Evolutionary conservation across 2,888 invertebrate species (phyloP), one percentile per base, ranked within the genome.

Genomic region (Drosophila sordidapex): DNA sequence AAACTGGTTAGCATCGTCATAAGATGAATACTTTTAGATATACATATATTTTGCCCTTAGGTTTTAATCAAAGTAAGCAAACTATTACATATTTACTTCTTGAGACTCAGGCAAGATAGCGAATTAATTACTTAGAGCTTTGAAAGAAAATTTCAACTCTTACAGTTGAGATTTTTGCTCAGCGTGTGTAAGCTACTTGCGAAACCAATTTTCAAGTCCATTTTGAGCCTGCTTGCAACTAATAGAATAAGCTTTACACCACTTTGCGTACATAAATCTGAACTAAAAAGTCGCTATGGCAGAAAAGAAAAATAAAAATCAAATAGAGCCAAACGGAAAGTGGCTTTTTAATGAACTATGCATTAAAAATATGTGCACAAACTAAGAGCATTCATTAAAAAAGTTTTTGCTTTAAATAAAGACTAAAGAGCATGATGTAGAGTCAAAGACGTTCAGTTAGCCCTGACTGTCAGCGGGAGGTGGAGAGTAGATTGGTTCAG

Each of bases 321-420:
- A 51, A 70, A 27, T 54, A 29, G 29, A 70, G 61, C 56, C 29
- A 38, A 40, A 53, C 11, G 64, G 48, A 69, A 86, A 87, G 87
- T 88, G 82, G 87, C 76, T 76, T 87, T 87, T 87, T 87, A 87
- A 87, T 87, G 90, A 87, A 87, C 83, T 87, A 71, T 81, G 83
- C 83, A 90, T 83, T 83, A 87, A 86, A 90, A 90, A 90, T 90
- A 84, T 90, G 82, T 84, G 79, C 82, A 67, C 74, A 83, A 88
- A 87, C 89, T 89, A 78, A 89, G 87, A 89, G 90, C 87, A 87
- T 90, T 87, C 87, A 87, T 87, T 90, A 90, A 87, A 89, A 87
- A 87, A 90, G 83, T 87, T 87, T 85, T 53, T 71, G 71, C 84
- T 87, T 90, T 82, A 86, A 90, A 83, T 76, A 82, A 75, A 72